Evolutionary conservation across 2,888 invertebrate genomes (phyloP), one percentile per base, ranked within the genome.

Genomic region (Calephelis perditalis): DNA sequence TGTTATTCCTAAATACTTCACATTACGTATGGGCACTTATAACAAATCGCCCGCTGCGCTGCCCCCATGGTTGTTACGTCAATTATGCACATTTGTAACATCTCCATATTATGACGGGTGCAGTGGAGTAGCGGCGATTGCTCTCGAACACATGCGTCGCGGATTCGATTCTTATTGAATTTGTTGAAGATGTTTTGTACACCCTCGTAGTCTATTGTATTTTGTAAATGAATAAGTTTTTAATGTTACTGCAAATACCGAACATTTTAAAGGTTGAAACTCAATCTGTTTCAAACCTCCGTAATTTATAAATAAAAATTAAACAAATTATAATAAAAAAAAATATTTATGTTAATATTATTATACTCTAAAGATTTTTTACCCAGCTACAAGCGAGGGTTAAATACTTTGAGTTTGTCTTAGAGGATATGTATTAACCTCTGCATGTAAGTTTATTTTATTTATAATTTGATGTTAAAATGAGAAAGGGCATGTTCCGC

Each of bases 91-190:
- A 76, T 79, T 67, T 73, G 72, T 73, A 71, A 69, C 67, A 59
- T 69, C 76, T 79, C 75, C 72, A 72, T 80, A 82, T 79, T 82
- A 81, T 82, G 83, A 82, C 81, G 84, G 77, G 77, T 78, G 81
- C 78, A 76, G 71, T 77, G 69, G 71, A 70, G 78, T 76, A 70
- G 69, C 79, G 80, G 74, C 68, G 68, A 76, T 73, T 71, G 74
- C 75, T 72, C 89, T 90, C 73, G 79, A 86, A 84, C 89, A 89
- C 89, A 89, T 90, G 89, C 73, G 81, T 73, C 69, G 71, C 63
- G 70, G 78, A 75, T 80, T 81, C 78, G 81, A 82, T 81, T 82
- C 86, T 83, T 80, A 84, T 86, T 82, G 82, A 79, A 75, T 82
- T 81, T 75, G 77, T 73, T 80, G 74, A 76, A 84, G 82, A 82